Evolutionary conservation across 1,140 invertebrate genomes (phyloP).

Genomic region (Hylaeus volcanicus): DNA sequence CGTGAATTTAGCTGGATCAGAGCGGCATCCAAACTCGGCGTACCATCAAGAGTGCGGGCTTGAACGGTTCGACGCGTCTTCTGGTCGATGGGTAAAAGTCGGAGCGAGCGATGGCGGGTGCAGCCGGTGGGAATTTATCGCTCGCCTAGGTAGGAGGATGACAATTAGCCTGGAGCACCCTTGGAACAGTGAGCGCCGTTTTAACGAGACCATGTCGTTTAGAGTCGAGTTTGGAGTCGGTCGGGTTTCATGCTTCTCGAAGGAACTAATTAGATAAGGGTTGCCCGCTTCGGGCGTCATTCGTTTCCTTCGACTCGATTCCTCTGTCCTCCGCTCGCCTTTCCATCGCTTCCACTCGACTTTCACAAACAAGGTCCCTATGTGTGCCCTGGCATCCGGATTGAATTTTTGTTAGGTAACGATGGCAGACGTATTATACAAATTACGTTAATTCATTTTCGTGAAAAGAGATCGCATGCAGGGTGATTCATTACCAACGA

Average conservation of each 20-base stretch:
- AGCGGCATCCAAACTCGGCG: constrained; percentile 28
- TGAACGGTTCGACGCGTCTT: constrained; percentile 34
- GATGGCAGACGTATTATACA: too few species aligned
- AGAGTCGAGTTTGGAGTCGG: constrained; percentile 41
- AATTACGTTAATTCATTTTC: too few species aligned
- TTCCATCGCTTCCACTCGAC: not conserved
- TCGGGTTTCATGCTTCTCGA: constrained; percentile 50
- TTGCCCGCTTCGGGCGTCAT: constrained; percentile 39
- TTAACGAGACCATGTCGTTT: constrained; percentile 49
- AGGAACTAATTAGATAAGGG: constrained; percentile 61
- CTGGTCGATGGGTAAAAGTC: constrained; percentile 25
- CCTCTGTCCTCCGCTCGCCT: not conserved
- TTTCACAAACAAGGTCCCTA: not conserved
- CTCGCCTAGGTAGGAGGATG: constrained; percentile 31
- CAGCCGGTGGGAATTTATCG: constrained; percentile 46
- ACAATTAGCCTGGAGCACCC: constrained; percentile 55
- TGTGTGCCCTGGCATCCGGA: not conserved
- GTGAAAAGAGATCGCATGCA: too few species aligned
- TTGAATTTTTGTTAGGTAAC: too few species aligned
- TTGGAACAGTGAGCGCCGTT: constrained; percentile 40
- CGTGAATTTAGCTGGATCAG: constrained; percentile 42
- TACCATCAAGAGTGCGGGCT: constrained; percentile 6
- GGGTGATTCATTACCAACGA: too few species aligned
- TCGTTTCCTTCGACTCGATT: constrained; percentile 25
- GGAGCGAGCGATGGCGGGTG: not conserved